These are phyloP conservation scores for Asbolus verrucosus DNA, from an alignment of 1,140 invertebrate genomes.

Conservation along the genomic window DNA sequence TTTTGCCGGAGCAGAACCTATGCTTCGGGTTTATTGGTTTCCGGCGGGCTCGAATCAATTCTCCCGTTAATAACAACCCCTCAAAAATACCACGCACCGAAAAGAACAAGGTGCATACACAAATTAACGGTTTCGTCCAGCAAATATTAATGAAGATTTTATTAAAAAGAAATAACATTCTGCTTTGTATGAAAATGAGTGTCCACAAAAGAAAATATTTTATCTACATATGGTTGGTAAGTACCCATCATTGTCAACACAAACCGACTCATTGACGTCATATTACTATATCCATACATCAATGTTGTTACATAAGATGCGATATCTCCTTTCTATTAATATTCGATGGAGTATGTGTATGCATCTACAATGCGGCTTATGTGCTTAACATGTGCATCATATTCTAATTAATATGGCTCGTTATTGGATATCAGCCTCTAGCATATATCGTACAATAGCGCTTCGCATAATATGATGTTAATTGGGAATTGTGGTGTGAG, in stretches of 20 bases:
- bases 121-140: constrained; percentile 21
- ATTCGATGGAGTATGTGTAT: constrained; percentile 7
- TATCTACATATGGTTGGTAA: too few species aligned
- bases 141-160: too few species aligned
- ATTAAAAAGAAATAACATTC: too few species aligned
- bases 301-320: constrained; percentile 22
- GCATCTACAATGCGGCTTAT: constrained; percentile 30
- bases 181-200: too few species aligned
- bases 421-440: not conserved
- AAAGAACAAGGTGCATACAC: constrained; percentile 14
- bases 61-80: constrained; percentile 29
- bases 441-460: too few species aligned
- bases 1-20: constrained; percentile 16
- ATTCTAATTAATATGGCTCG: constrained; percentile 26
- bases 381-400: constrained; percentile 21
- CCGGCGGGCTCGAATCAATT: constrained; percentile 22
- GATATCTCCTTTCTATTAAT: not conserved
- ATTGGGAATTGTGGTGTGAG: too few species aligned
- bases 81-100: constrained; percentile 8
- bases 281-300: constrained; percentile 10
- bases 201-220: too few species aligned
- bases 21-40: constrained; percentile 30
- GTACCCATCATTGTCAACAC: too few species aligned
- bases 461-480: too few species aligned
- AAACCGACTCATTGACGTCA: constrained; percentile 37